Conservation (phyloP, 2,888 invertebrate genomes). For the Sclerodermus sp. region DNA sequence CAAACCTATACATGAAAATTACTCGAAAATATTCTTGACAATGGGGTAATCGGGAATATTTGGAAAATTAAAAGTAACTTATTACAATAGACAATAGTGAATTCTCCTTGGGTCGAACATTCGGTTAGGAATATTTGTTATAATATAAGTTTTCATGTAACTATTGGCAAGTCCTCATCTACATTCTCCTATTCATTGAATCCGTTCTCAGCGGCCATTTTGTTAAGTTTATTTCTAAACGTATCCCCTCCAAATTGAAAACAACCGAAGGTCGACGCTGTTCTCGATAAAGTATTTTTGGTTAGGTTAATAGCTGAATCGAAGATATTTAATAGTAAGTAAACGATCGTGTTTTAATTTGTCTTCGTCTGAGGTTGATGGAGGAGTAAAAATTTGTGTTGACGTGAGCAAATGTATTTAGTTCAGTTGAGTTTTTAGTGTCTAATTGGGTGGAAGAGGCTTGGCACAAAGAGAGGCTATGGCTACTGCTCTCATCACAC, state of each 20-base stretch:
- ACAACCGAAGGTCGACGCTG: conserved; percentile 58
- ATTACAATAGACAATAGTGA: too few species aligned
- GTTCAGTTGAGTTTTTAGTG: conserved; percentile 20
- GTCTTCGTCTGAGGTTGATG: conserved; percentile 11
- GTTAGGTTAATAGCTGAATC: conserved; percentile 48
- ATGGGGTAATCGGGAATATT: too few species aligned
- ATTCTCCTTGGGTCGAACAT: too few species aligned
- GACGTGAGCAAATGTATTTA: conserved; percentile 9
- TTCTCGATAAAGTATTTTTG: conserved; percentile 47
- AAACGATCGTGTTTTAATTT: conserved; percentile 22
- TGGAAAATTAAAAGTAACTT: too few species aligned
- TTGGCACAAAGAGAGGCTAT: conserved; percentile 39
- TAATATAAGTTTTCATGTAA: not conserved
- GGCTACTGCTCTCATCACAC: conserved; percentile 33
- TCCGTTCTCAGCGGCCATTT: conserved; percentile 40
- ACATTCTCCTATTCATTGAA: conserved; percentile 1
- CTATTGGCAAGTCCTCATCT: not conserved
- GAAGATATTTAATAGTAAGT: conserved; percentile 44
- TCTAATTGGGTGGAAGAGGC: conserved; percentile 32
- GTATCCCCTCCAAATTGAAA: conserved; percentile 49
- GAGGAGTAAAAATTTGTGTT: conserved; percentile 13
- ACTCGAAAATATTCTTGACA: too few species aligned
- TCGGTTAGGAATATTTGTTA: not conserved
- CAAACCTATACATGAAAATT: too few species aligned
- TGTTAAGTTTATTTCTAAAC: conserved; percentile 49